Evolutionary conservation across 2,888 invertebrate species (phyloP), one percentile per base, ranked within the genome.

Genomic region (Suillia variegata): DNA sequence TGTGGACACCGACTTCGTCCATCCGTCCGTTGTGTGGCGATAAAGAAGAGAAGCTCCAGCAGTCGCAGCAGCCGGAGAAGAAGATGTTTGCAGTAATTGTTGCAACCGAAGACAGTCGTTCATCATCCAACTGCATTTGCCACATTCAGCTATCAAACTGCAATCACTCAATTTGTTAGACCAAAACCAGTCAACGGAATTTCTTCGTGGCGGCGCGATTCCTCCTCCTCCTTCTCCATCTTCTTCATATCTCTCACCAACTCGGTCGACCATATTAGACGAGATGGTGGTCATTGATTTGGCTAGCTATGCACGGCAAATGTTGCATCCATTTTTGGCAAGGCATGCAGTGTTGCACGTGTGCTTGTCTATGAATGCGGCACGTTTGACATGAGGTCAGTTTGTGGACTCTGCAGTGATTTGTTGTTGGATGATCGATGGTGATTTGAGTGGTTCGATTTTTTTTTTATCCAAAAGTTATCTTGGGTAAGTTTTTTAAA

Each of bases 91-190:
- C 33, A 45, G 26, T 24, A 51, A 26, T 33, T 45, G 51, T 51
- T 42, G 26, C 50, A 56, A 10, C 4, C 49, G 13, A 49, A 2
- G 22, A 26, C 26, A 21, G 31, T 51, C 33, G 51, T 33, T n/a
- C 53, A 2, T 34, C 34, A 21, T 18, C n/a, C 21, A n/a, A n/a
- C 20, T 45, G 15, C 17, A 45, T 45, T 45, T 45, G 53, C 17
- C 45, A 45, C 60, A 53, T 58, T 58, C 62, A 64, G 50, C 60
- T 56, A 54, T 62, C 61, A 59, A 61, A 59, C 59, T 61, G 48
- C 61, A 65, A 65, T 65, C 63, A 62, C 61, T 67, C 67, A 67
- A 67, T 67, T 65, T 65, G 67, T 66, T 45, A 4, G 45, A 61
- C 57, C 58, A 42, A 54, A 58, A 58, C 54, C 26, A 58, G 58